These are phyloP conservation scores for Pungitius pungitius DNA, from an alignment of 2,113 vertebrate genomes.

Conservation along the genomic window DNA sequence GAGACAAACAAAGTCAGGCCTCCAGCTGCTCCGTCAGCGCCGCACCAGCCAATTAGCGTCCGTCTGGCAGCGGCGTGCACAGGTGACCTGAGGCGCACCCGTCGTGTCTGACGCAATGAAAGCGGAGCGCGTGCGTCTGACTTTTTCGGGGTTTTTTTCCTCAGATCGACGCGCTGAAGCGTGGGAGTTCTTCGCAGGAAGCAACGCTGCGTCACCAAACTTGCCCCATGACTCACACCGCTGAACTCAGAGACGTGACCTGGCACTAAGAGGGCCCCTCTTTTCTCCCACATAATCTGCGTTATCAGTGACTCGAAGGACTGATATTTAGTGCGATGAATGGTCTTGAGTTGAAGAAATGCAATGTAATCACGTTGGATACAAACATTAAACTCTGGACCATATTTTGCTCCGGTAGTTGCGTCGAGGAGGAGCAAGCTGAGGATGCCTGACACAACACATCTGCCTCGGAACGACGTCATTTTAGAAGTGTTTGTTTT, in stretches of 20 bases:
- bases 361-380: background rate
- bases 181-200: conserved; percentile 71
- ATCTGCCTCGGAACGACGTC: conserved; percentile 34
- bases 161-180: conserved; percentile 59
- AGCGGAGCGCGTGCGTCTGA: conserved; percentile 34
- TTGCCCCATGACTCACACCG: conserved; percentile 66
- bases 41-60: conserved; percentile 39
- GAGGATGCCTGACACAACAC: conserved; percentile 46
- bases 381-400: background rate
- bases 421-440: conserved; percentile 2
- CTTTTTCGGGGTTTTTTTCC: background rate
- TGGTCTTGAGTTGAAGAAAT: background rate
- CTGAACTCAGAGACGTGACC: conserved; percentile 71
- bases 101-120: conserved; percentile 23
- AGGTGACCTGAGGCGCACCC: conserved; percentile 47
- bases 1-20: conserved; percentile 10
- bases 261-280: conserved; percentile 62
- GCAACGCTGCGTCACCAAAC: conserved; percentile 70
- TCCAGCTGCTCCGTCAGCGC: conserved; percentile 47
- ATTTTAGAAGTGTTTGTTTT: conserved; percentile 64
- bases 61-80: conserved; percentile 37
- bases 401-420: background rate
- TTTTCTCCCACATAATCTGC: conserved; percentile 23
- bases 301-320: conserved; percentile 29
- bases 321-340: conserved; percentile 14